Evolutionary conservation across 2,797 vertebrate species (phyloP), one percentile per base, ranked within the genome.

Genomic region (Fistularia commersonii): DNA sequence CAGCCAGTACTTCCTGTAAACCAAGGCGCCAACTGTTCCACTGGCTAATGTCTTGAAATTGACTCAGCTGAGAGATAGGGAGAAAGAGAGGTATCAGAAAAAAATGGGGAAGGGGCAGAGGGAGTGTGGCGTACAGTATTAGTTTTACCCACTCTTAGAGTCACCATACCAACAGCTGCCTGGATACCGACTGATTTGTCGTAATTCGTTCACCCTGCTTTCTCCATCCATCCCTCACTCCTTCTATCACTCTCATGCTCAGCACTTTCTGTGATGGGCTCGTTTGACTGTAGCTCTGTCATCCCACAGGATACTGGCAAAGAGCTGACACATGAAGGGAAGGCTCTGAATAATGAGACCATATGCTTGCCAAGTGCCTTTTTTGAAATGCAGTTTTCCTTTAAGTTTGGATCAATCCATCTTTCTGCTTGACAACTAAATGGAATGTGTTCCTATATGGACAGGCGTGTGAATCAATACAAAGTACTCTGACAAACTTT

Each of bases 101-200:
- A 23, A 57, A 63, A n/a, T 32, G 32, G 37, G 48, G 39, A 40
- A 42, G 32, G 38, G 48, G 32, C 3, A 1, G 31, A 41, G 31
- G 48, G 38, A 58, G 38, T 41, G 42, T 45, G 39, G 54, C 57
- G 14, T 35, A 45, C 43, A 51, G 57, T 53, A 53, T 74, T 66
- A 60, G 60, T 71, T 72, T 64, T 35, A 62, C 64, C 57, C 23
- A 66, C 54, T 72, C 52, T 73, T 76, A 59, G 39, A 48, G 62
- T 82, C 75, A 69, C 68, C 72, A 54, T 75, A 51, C 76, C 76
- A 83, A 79, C 75, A 59, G 61, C 74, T 76, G 74, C 84, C 68
- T 72, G 59, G 48, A 77, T 73, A 69, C 62, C n/a, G 54, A n/a
- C 48, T 54, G 32, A 63, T 59, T 45, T 54, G 36, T 47, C 32